Evolutionary conservation across 1,140 invertebrate species (phyloP).

Genomic region (Thereuonema tuberculata): DNA sequence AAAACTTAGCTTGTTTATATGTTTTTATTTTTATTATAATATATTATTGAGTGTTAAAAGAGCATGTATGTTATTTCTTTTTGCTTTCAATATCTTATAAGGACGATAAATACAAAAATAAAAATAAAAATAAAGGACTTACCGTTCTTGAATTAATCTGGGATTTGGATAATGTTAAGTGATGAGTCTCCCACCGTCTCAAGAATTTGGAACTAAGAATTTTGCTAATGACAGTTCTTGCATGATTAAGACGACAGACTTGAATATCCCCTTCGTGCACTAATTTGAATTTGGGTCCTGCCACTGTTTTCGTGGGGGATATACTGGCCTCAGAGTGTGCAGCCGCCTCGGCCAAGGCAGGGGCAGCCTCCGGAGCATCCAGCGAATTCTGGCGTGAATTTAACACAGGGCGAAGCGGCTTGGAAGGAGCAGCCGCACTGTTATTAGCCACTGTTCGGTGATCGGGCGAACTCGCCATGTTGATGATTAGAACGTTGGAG

Average conservation of each 20-base stretch:
- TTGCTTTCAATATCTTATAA: too few species aligned
- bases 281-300: constrained; percentile 56
- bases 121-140: constrained; percentile 11
- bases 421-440: neutral
- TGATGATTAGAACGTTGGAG: too few species aligned
- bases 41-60: too few species aligned
- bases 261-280: constrained; percentile 59
- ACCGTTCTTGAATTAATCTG: constrained; percentile 62
- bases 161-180: constrained; percentile 49
- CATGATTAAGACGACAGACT: constrained; percentile 63
- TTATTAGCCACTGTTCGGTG: neutral
- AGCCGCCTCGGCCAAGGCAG: neutral
- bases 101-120: too few species aligned
- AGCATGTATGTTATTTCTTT: too few species aligned
- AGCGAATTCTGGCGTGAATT: constrained; percentile 1
- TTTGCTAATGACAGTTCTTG: constrained; percentile 62
- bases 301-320: constrained; percentile 18
- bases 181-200: constrained; percentile 63
- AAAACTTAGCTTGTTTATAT: too few species aligned
- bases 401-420: constrained; percentile 9
- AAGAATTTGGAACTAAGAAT: constrained; percentile 66
- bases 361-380: neutral
- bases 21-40: too few species aligned
- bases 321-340: neutral
- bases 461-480: neutral